A percentile compares a stretch with the other conserved stretches of the same genome.
These are phyloP conservation scores for Choloepus hoffmanni DNA, from an alignment of 2,113 vertebrate genomes.

Conservation along the genomic window DNA sequence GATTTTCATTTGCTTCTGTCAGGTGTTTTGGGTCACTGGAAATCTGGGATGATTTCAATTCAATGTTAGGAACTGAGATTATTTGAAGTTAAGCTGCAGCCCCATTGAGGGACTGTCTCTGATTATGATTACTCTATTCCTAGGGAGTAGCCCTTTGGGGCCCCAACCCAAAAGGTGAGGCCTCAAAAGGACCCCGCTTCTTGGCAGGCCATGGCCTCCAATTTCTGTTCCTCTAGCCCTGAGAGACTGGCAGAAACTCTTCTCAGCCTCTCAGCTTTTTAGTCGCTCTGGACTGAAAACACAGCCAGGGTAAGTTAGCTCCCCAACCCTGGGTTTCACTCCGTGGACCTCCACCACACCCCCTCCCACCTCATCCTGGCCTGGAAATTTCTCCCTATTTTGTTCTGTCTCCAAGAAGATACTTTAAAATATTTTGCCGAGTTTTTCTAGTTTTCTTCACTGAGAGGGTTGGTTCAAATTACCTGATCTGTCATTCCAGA, in stretches of 20 bases:
- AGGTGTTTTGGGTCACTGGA: background rate
- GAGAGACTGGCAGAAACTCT: background rate
- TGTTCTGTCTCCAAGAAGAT: background rate
- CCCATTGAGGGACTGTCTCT: background rate
- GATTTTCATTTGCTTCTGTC: background rate
- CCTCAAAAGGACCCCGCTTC: background rate
- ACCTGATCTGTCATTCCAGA: background rate
- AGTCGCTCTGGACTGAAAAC: background rate
- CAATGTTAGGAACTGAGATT: background rate
- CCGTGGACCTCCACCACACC: too few relatives aligned
- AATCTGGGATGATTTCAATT: background rate
- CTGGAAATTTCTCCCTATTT: too few relatives aligned
- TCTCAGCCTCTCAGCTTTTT: background rate
- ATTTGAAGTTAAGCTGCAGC: background rate
- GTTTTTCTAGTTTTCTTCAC: background rate
- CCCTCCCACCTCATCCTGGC: too few relatives aligned
- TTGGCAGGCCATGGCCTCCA: background rate
- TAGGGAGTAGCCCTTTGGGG: background rate
- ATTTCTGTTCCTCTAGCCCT: background rate
- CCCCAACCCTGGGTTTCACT: background rate
- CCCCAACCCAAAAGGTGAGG: background rate
- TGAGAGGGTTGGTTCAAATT: background rate
- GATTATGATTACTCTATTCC: background rate
- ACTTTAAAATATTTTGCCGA: background rate
- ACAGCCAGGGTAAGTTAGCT: background rate